Base-by-base conservation (phyloP, 2,888 invertebrate species). In the Cancer borealis region DNA sequence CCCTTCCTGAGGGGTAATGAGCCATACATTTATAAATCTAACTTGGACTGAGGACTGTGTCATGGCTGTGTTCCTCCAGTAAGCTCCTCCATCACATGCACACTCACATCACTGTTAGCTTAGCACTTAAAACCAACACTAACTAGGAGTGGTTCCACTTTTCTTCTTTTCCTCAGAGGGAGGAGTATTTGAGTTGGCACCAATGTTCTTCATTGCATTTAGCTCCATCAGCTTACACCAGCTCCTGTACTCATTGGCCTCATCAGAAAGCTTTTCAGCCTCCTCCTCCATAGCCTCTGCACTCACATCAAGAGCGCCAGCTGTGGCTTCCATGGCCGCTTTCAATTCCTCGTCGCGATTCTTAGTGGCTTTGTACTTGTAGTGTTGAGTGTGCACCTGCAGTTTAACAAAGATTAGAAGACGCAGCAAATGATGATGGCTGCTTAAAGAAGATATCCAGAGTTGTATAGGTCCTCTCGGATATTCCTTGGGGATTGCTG, bases 161-260 rank as follows among this genome's bases (percentile, higher is more conserved):
- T 94, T 94, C 92, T 94, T 94, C 79, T 90, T 92, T 39, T 93
- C 92, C 66, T 94, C 94, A 47, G 92, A 49, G 46, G 94, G 94
- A 30, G 94, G 92, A 60, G 94, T 60, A 87, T 88, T 92, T 39
- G 92, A 73, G 89, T 49, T 94, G 87, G 92, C 94, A 73, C 94
- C 92, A 54, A 95, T 94, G 91, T 95, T 95, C 92, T 95, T 95
- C 94, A 95, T 94, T 87, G 95, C 95, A 92, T 95, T 95, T 88
- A 95, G 93, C 91, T 95, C 95, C 95, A 95, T 95, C 49, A 95
- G 94, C 93, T 95, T 95, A 60, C 95, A 95, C 95, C 95, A 95
- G 94, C 95, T 95, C 88, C 95, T 94, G 92, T 95, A 95, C 87
- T 95, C 95, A 66, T 95, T 95, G 88, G 95, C 95, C 92, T 95